Evolutionary conservation across 1,140 invertebrate genomes (phyloP).

Genomic region (Octopus bimaculoides): DNA sequence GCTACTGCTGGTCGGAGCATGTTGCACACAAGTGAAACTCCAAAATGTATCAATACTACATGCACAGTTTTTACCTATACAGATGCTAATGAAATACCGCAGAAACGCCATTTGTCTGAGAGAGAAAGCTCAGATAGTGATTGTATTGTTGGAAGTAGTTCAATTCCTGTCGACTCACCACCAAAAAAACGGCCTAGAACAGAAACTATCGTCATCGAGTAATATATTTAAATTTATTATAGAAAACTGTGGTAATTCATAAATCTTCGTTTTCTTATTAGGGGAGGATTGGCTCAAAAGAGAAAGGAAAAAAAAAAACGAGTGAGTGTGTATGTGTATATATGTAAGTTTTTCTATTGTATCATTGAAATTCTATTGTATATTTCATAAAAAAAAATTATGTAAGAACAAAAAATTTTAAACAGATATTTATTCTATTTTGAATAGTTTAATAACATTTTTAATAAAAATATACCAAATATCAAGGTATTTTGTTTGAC

Average conservation of each 20-base stretch:
- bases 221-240: background rate
- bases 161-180: background rate
- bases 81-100: background rate
- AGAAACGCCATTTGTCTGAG: background rate
- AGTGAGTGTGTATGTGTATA: too few relatives aligned
- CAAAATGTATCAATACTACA: background rate
- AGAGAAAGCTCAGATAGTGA: background rate
- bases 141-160: background rate
- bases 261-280: too few relatives aligned
- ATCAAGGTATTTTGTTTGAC: too few relatives aligned
- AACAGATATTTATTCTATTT: constrained; percentile 12
- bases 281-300: too few relatives aligned
- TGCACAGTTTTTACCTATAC: background rate
- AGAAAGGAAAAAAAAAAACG: too few relatives aligned
- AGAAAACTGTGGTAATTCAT: too few relatives aligned
- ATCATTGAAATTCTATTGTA: too few relatives aligned
- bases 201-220: constrained; percentile 4
- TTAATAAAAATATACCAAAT: too few relatives aligned
- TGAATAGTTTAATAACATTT: background rate
- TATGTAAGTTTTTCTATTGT: too few relatives aligned
- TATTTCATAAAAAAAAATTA: background rate
- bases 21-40: background rate
- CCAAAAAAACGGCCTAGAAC: constrained; percentile 4
- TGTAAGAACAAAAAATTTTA: background rate
- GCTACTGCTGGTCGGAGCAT: too few relatives aligned